These are phyloP conservation scores for Dasyornis broadbenti DNA, from an alignment of 2,113 vertebrate species.

Conservation along the genomic window DNA sequence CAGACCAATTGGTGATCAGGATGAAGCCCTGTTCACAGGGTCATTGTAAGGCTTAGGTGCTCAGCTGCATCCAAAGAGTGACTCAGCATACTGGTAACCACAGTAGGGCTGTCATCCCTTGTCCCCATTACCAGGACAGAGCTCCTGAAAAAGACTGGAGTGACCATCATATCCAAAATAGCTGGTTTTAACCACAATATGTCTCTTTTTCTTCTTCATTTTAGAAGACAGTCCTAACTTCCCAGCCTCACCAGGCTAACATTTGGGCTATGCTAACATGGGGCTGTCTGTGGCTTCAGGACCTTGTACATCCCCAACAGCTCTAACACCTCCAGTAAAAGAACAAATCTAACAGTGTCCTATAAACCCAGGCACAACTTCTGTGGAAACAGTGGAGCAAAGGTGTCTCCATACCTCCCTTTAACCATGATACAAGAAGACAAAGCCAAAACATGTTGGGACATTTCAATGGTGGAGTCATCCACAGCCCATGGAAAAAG, in stretches of 20 bases:
- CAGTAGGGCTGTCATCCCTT: background rate
- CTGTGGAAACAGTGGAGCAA: background rate
- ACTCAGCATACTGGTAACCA: background rate
- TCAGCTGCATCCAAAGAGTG: background rate
- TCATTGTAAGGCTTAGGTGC: background rate
- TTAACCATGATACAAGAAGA: background rate
- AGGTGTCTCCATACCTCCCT: background rate
- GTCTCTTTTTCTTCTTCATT: background rate
- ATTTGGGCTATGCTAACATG: background rate
- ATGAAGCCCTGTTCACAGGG: background rate
- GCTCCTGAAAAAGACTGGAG: background rate
- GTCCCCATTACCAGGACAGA: background rate
- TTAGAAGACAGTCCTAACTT: background rate
- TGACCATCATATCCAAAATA: rapidly evolving
- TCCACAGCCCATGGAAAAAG: background rate
- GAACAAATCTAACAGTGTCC: background rate
- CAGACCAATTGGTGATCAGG: background rate
- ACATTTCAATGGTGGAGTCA: background rate
- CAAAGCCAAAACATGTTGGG: background rate
- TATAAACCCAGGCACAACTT: background rate
- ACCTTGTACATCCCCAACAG: background rate
- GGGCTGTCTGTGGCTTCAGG: background rate
- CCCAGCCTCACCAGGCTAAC: background rate
- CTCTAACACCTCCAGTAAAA: background rate
- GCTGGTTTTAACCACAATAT: background rate